Conservation (phyloP, 2,113 vertebrate species). For the Candoia aspera region DNA sequence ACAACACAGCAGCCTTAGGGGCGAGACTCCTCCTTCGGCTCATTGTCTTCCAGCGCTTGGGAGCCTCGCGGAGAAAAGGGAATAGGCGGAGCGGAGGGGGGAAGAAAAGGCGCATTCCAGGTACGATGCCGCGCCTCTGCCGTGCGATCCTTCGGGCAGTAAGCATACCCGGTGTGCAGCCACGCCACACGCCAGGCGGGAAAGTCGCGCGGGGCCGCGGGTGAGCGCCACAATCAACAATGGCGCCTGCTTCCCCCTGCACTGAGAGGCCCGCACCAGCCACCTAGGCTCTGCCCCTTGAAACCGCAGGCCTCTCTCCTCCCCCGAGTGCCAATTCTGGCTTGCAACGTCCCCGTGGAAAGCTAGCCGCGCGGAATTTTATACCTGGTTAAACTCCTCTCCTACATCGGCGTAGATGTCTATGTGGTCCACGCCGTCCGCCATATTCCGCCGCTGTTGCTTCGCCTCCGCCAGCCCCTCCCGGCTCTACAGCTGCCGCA, state of each 20-base stretch:
- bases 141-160: background rate
- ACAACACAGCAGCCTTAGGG: background rate
- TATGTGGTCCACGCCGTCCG: conserved; percentile 97
- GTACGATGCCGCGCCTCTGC: background rate
- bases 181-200: background rate
- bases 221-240: background rate
- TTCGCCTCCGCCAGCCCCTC: conserved; percentile 52
- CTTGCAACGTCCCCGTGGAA: conserved; percentile 1
- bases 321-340: background rate
- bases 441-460: conserved; percentile 75
- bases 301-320: background rate
- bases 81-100: background rate
- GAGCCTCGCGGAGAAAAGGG: background rate
- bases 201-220: background rate
- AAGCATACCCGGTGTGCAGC: background rate
- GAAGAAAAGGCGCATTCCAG: background rate
- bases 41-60: background rate
- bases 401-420: conserved; percentile 97
- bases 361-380: background rate
- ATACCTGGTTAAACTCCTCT: conserved; percentile 95
- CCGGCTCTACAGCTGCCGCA: conserved; percentile 44
- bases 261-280: background rate
- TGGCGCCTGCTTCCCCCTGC: conserved; percentile 23
- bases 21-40: background rate
- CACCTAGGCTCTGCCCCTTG: background rate